Base-by-base conservation (phyloP, 2,113 vertebrate species). In the Gracilinanus agilis region DNA sequence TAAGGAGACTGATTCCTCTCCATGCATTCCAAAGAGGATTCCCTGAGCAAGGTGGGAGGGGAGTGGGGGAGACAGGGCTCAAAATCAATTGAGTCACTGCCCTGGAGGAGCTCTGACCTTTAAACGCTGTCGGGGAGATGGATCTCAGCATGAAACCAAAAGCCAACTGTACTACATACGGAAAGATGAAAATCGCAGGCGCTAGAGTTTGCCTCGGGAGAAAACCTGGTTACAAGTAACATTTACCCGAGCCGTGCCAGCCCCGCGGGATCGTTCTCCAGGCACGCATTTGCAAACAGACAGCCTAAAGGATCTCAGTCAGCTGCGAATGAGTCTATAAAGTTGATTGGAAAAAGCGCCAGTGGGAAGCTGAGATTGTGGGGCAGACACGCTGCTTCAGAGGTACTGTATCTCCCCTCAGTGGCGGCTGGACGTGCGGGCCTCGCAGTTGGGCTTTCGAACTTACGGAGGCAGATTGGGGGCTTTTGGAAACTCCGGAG, bases 1-100 rank as follows among this genome's bases (percentile, higher is more conserved):
- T 96, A 97, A 96, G 95, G 97, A 97, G 97, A 97, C 97, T 96
- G 95, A 96, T 97, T 98, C 95, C 97, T 98, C 97, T 98, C 97
- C 96, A 97, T 96, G 95, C 95, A 96, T 98, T 98, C 97, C 97
- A 97, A 92, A 95, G 95, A 98, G 97, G 96, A 95, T 97, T 97
- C 95, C 97, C 96, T 97, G n/a, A 96, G 93, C 89, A 91, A 93
- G 95, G 93, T 91, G 88, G 93, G 96, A 92, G 94, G 61, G 54
- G 54, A 0, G 92, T 93, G 96, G 92, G 89, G 94, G 94, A 96
- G 96, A 93, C 95, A 95, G 89, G 75, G 2, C 24, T 53, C 44
- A 93, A 83, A 83, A 83, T 83, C 67, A 83, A 83, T 83, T 40
- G 67, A 83, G 67, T 83, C 67, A 83, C 67, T 83, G 90, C 95